Conservation (phyloP, 2,113 vertebrate genomes). For the Laticauda laticaudata region DNA sequence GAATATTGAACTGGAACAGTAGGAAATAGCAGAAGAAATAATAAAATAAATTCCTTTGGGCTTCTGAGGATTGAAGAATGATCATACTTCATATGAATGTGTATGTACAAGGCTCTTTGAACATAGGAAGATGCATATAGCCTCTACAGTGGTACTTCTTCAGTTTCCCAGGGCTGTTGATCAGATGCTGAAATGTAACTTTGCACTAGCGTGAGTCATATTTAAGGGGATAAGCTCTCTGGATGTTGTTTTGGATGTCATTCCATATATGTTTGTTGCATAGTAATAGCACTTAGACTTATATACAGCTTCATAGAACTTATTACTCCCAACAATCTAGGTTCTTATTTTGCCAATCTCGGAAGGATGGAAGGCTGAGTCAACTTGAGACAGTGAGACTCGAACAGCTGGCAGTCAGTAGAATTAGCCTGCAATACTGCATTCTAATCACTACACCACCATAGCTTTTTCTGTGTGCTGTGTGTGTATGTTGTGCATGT, state of each 20-base stretch:
- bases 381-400: too few species aligned
- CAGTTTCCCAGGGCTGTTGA: neutral
- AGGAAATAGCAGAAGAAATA: neutral
- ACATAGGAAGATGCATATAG: neutral
- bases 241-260: neutral
- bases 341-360: too few species aligned
- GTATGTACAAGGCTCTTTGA: neutral
- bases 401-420: too few species aligned
- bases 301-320: too few species aligned
- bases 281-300: too few species aligned
- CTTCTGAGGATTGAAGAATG: neutral
- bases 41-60: neutral
- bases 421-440: too few species aligned
- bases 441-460: too few species aligned
- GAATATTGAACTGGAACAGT: neutral
- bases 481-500: neutral
- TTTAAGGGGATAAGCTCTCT: neutral
- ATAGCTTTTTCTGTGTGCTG: neutral
- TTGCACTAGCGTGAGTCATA: neutral
- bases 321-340: too few species aligned
- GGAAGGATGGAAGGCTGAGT: too few species aligned
- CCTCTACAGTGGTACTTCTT: neutral
- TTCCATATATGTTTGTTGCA: neutral
- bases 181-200: neutral
- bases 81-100: neutral